Base-by-base conservation (phyloP, 1,140 invertebrate genomes). In the Uloborus diversus region DNA sequence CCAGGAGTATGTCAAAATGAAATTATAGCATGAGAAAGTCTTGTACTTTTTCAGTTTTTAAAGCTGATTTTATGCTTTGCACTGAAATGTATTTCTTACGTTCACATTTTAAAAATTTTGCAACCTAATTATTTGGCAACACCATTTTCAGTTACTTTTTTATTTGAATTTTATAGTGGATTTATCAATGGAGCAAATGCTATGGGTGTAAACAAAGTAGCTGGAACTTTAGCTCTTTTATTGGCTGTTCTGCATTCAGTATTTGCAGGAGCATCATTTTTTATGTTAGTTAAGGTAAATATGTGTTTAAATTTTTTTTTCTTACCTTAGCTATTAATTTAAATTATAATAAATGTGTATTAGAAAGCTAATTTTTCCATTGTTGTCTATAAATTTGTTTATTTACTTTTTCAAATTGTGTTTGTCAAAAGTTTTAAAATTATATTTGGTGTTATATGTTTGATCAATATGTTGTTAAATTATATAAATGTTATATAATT, bases 161-260 rank as follows among this genome's bases (percentile, higher is more conserved):
- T 53, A 20, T 27, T 56, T 84, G 82, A 84, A 83, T 82, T 83
- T 90, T 90, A 71, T 84, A 95, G 94, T 86, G 94, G 94, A 47
- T 89, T 96, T 37, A 90, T 94, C 37, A 91, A 89, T 49, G 93
- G 92, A 56, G 89, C 95, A 27, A 61, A 64, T 30, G 33, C 79
- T 51, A 66, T 83, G 14, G 13, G 65, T 42, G 33, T 11, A 51
- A 79, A 51, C 61, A 20, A 42, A 30, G 64, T 70, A 33, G 57
- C 66, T 57, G 65, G 70, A 47, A 65, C 71, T 20, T 69, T 73
- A 14, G 66, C 70, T 37, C 27, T 73, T 37, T 30, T 81, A n/a
- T 56, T 81, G 53, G 64, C 79, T 42, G 27, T 64, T 20, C 59
- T 80, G 20, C 79, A 80, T 56, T 69, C 68, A 28, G n/a, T 71